Evolutionary conservation across 2,113 vertebrate genomes (phyloP), one percentile per base, ranked within the genome.

Genomic region (Xenus cinereus): DNA sequence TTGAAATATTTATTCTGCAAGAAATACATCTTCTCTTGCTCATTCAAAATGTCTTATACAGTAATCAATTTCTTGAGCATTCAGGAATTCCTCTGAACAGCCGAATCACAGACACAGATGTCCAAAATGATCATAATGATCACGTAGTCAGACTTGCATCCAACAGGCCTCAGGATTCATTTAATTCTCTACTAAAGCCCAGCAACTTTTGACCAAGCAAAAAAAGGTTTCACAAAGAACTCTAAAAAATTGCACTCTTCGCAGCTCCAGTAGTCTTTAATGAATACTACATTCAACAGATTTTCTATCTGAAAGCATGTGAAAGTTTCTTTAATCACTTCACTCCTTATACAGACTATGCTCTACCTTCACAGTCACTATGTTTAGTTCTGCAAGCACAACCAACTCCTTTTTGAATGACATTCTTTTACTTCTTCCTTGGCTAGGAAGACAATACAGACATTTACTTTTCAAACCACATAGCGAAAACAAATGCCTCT

Each of bases 1-100:
- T 90, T 88, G n/a, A 88, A 90, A 79, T n/a, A 63, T 14, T 88
- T 85, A 80, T 77, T 80, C 51, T 82, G 56, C 88, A 87, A 82
- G 27, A 92, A 93, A 73, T 37, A 46, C 2, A 53, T 32, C 24
- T 74, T 74, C 64, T 48, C 27, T 35, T 64, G 28, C 8, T 54
- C 50, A 74, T 64, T 28, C n/a, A 64, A 73, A 45, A 54, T 54
- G 48, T 74, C 50, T 56, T 13, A 32, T 28, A 53, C 15, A 26
- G 21, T 74, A 74, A 74, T 74, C 33, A 81, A 30, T 35, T 30
- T 35, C 54, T 39, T 64, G 48, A 66, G 39, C 50, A 56, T n/a
- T 74, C 33, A 56, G n/a, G 41, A 74, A 64, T 45, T 46, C 59
- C 33, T 64, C 48, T 54, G 21, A 32, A 56, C 22, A 74, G 50